Base-by-base conservation (phyloP, 2,113 vertebrate genomes). In the Sphaerodactylus townsendi region DNA sequence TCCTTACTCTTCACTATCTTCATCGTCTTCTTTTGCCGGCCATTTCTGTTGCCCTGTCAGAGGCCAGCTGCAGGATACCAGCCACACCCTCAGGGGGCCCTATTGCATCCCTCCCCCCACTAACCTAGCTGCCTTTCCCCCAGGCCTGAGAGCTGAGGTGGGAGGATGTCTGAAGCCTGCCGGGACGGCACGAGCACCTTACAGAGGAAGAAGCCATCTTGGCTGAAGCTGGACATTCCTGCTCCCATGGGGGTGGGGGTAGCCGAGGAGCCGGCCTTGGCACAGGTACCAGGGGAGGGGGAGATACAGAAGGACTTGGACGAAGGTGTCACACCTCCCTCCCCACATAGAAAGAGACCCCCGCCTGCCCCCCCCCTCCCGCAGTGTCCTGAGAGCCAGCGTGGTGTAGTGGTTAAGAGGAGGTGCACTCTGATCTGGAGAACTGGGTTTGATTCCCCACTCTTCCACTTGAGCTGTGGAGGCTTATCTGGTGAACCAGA, bases 131-230 rank as follows among this genome's bases (percentile, higher is more conserved):
- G 59, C 78, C 10, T 17, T n/a, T 83, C 66, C 74, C 1, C 19
- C 92, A 97, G 98, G 96, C 94, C 93, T 93, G 95, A 91, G 83
- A 91, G 88, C 87, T 77, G 89, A 86, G 85, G 93, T 44, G 91
- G 94, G 94, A 96, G 90, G 68, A 99, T 99, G 99, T 96, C 97
- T 72, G 99, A 99, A 95, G 94, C 46, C 14, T 95, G 96, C 71
- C 96, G 96, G 23, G 98, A 98, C 92, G 98, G 98, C 95, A 97
- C 97, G 0, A 99, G 98, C 96, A 99, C 98, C 90, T 96, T 99
- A 88, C 99, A 99, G 95, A 96, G 97, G 90, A 99, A 99, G 94
- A 99, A 99, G 92, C 99, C 99, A 0, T 98, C 99, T 35, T 99
- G 99, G 98, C 95, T 99, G 37, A 97, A 96, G 89, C 95, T 99